Evolutionary conservation across 2,113 vertebrate genomes (phyloP), one percentile per base, ranked within the genome.

Genomic region (Aegotheles bennettii): DNA sequence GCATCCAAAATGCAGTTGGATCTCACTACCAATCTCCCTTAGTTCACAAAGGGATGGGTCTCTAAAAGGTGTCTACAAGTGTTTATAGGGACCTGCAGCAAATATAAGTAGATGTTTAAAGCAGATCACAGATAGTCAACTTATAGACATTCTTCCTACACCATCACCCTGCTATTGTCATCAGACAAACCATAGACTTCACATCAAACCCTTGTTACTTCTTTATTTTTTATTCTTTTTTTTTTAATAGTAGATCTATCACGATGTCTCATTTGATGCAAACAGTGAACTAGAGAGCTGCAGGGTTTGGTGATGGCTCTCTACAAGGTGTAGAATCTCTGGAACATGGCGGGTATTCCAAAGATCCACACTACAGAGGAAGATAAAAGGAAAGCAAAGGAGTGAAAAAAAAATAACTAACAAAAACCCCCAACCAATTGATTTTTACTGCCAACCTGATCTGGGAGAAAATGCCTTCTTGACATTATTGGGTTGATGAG

Each of bases 351-450:
- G 35, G 9, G 19, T 63, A 45, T 60, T 28, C 43, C n/a, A 31
- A 76, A 70, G 28, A 43, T 31, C 28, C 9, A 13, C n/a, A 19
- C 29, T 80, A 36, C 14, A 87, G 28, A 53, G 11, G n/a, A 38
- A 73, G 9, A 6, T 13, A 20, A 64, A 70, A 85, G 14, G 53
- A 68, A 21, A 11, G 9, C 35, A 43, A 63, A 87, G 7, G 4
- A 40, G 59, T 47, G 8, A 47, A 87, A 83, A 35, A 5, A 57
- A 47, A 47, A 47, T 13, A 29, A 20, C 12, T 13, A 35, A 18
- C 23, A 16, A 9, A 29, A 24, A 20, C 21, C 2, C 43, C 17
- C 43, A 45, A 16, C 7, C 9, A 26, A 16, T 28, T 0, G 0
- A 25, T 23, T 63, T 69, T 59, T 64, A 26, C 12, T 53, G 26